Base-by-base conservation (phyloP, 53 echinoderm and acorn worm genomes). In the Pentamera pediparva region DNA sequence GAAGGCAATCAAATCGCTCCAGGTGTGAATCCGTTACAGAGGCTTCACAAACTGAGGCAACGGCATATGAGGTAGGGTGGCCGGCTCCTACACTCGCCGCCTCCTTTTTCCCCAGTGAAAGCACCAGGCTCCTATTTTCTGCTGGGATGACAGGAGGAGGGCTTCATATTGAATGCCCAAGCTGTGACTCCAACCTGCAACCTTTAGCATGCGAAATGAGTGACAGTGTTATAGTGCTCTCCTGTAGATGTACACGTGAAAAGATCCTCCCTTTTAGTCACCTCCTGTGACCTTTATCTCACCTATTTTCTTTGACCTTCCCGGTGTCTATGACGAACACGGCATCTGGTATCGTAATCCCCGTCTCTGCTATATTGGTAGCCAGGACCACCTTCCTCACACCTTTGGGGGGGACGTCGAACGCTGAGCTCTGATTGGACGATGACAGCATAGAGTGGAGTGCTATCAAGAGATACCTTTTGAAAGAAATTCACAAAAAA, bases 221-320 rank as follows among this genome's bases (percentile, higher is more conserved):
- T 41, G 9, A 41, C 43, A 41, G 43, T 10, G 43, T 41, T 41
- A 10, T 41, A 15, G 15, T 41, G 8, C 43, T 10, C 43, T 10
- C 43, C 8, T 15, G 15, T 41, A 10, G 8, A 41, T 10, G 43
- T 8, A 41, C 8, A 41, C 43, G 8, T 15, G 8, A 41, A 41
- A 41, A 8, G 15, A 15, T 8, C 43, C 43, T 41, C 9, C 43
- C 43, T 41, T 27, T n/a, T n/a, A n/a, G n/a, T n/a, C n/a, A n/a
- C n/a, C 2, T 4, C 2, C 28, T 22, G 24, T 69, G 3, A 37
- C 3, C 29, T 10, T 75, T 37, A 13, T 26, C 62, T 65, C 58
- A 92, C 93, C 93, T 86, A n/a, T 85, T 92, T 61, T 92, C 93
- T 45, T 92, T 92, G n/a, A 89, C 93, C 49, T 84, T 92, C 27